Evolutionary conservation across 2,113 vertebrate genomes (phyloP), one percentile per base, ranked within the genome.

Genomic region (Copsychus sechellarum): DNA sequence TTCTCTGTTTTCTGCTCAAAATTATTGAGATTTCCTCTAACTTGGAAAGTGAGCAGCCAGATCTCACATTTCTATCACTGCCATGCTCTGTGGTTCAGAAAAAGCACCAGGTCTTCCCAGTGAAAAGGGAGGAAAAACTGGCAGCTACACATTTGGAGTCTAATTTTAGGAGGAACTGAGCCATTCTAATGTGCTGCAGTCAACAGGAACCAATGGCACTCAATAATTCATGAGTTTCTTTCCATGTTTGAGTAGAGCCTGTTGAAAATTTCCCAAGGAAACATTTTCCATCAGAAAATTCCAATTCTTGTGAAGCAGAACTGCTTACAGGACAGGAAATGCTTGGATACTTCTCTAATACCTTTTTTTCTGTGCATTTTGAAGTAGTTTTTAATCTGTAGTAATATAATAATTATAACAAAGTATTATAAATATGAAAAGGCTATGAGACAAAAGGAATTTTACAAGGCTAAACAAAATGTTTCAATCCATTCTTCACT

Each of bases 161-260:
- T 90, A 93, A 95, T 95, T 96, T 93, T 88, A 88, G 86, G 90
- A 96, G 76, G 80, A 95, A 92, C 51, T 53, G 90, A 95, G 67
- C 67, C 87, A 73, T 80, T 56, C 58, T 93, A 60, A 94, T 62
- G 66, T 74, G 67, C 81, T 86, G 87, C 91, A 93, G 87, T 90
- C 94, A 92, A 95, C 87, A 91, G 92, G 85, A 96, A 93, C 85
- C 13, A 19, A 66, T 12, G 12, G 22, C 28, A 45, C n/a, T 96
- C 71, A 83, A 86, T 94, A 90, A 92, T 86, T 96, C 81, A 91
- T 80, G 58, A 93, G 38, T 54, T 95, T 85, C 71, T 91, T 73
- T 61, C 74, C 86, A 73, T 22, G 87, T 94, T 45, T 81, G 72
- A 90, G 67, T 83, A 92, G 24, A 92, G 58, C 71, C 76, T 87